Percentiles rank a stretch among this genome's conserved stretches.
phyloP scores from a whole-genome alignment of 1,140 invertebrate genomes.

The Drosophila carrolli region DNA sequence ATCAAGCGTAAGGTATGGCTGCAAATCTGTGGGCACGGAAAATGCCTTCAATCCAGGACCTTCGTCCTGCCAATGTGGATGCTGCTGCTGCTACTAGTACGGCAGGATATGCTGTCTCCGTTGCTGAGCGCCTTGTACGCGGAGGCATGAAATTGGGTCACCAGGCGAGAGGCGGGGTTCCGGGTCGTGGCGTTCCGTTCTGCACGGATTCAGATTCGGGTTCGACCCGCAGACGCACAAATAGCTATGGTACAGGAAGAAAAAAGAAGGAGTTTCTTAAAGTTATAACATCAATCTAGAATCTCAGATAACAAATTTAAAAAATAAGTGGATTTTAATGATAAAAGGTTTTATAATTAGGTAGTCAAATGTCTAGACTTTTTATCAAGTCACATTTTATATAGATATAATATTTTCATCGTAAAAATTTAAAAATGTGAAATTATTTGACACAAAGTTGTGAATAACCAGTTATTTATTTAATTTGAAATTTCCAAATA shows the following conservation, averaged over 20 bases:
- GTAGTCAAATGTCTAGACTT: too few relatives aligned
- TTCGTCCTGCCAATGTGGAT: slow-evolving; percentile 19
- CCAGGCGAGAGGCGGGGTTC: slow-evolving; percentile 43
- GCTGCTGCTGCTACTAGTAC: not conserved
- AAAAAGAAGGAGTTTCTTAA: not conserved
- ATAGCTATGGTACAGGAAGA: not conserved
- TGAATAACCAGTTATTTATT: too few relatives aligned
- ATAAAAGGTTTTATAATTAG: too few relatives aligned
- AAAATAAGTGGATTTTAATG: too few relatives aligned
- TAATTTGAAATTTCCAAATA: too few relatives aligned
- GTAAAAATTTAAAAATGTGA: too few relatives aligned
- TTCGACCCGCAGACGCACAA: slow-evolving; percentile 7
- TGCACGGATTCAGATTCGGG: slow-evolving; percentile 34
- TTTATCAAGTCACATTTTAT: too few relatives aligned
- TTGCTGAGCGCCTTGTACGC: slow-evolving; percentile 69
- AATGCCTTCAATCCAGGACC: slow-evolving; percentile 70
- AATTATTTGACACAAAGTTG: too few relatives aligned
- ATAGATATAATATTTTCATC: too few relatives aligned
- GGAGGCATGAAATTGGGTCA: slow-evolving; percentile 70
- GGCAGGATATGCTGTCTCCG: slow-evolving; percentile 2
- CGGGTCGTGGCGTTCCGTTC: slow-evolving; percentile 10
- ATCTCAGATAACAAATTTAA: too few relatives aligned
- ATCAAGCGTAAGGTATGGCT: slow-evolving; percentile 72
- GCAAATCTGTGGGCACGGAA: slow-evolving; percentile 65
- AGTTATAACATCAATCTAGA: not conserved